Percentiles rank a stretch among this genome's conserved stretches.
These are phyloP conservation scores for Melopsittacus undulatus DNA, from an alignment of 2,797 vertebrate species.

Conservation along the genomic window DNA sequence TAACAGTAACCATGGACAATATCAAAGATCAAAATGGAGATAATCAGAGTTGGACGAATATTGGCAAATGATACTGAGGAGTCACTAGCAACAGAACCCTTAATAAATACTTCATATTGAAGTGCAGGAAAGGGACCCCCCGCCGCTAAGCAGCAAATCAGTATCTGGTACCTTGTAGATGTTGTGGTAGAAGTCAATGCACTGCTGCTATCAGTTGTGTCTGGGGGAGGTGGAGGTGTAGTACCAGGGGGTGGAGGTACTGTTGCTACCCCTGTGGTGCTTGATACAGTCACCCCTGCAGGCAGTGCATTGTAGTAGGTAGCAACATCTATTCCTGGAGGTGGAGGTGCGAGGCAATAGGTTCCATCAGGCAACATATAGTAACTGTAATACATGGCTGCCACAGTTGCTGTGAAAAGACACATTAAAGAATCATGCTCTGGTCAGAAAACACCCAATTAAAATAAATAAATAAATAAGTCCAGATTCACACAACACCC, in stretches of 20 bases:
- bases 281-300: constrained; percentile 78
- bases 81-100: not conserved
- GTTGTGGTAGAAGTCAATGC: constrained; percentile 64
- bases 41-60: not conserved
- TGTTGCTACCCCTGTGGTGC: constrained; percentile 65
- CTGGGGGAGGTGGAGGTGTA: constrained; percentile 78
- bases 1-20: not conserved
- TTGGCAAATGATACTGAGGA: not conserved
- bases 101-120: not conserved
- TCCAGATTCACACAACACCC: not conserved
- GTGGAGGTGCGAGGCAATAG: constrained; percentile 92
- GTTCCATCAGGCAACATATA: constrained; percentile 96
- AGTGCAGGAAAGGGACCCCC: not conserved
- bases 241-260: constrained; percentile 81
- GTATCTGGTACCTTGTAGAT: constrained; percentile 52
- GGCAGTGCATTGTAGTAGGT: constrained; percentile 87
- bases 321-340: constrained; percentile 88
- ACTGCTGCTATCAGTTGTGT: constrained; percentile 55
- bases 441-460: not conserved
- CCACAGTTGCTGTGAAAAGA: constrained; percentile 75
- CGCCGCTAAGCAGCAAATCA: not conserved
- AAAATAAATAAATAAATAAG: not conserved
- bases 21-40: not conserved
- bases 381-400: constrained; percentile 96
- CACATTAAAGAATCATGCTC: not conserved